These are phyloP conservation scores for Arion vulgaris DNA, from an alignment of 1,140 invertebrate species.

Conservation along the genomic window DNA sequence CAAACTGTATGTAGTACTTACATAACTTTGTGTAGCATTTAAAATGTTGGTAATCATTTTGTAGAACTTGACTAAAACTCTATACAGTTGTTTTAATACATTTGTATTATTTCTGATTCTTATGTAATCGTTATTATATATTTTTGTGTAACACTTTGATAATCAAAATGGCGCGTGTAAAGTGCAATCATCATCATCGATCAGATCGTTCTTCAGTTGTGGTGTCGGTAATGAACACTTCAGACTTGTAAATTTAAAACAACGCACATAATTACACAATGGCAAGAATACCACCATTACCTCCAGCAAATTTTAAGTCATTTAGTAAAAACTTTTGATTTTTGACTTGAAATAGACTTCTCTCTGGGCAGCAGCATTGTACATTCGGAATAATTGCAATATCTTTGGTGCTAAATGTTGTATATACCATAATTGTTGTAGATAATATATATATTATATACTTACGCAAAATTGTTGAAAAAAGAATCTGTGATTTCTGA, in stretches of 20 bases:
- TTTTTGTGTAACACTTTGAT: background rate
- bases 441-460: constrained; percentile 13
- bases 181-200: background rate
- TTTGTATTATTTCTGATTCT: background rate
- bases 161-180: constrained; percentile 10
- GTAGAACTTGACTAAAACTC: background rate
- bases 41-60: background rate
- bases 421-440: background rate
- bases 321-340: background rate
- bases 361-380: constrained; percentile 2
- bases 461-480: constrained; percentile 7
- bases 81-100: background rate
- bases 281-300: background rate
- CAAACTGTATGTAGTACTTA: background rate
- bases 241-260: background rate
- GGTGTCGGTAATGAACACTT: background rate
- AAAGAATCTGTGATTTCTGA: background rate
- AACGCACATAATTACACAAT: background rate
- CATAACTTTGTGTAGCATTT: background rate
- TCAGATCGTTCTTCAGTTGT: background rate
- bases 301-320: background rate
- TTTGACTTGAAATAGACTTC: background rate
- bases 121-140: background rate
- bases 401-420: constrained; percentile 6
- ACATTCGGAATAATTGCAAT: background rate